Base-by-base conservation (phyloP, 2,797 vertebrate genomes). In the Anguilla pacifica region DNA sequence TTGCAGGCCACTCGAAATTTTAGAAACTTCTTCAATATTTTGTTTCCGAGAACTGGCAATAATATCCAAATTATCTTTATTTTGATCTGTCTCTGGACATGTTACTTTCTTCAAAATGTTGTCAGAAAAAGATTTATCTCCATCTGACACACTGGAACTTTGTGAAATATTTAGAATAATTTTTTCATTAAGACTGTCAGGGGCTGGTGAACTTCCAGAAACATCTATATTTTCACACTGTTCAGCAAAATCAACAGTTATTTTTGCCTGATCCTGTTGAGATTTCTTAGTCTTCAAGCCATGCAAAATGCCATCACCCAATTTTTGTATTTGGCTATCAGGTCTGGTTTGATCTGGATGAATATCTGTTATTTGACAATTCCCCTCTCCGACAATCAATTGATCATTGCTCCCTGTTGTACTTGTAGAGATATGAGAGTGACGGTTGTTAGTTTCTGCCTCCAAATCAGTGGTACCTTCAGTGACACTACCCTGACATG, bases 311-410 rank as follows among this genome's bases (percentile, higher is more conserved):
- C 19, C 70, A 43, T 89, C 84, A 64, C 85, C 70, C 59, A 88
- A 91, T 79, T n/a, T 85, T 57, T 61, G 86, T 64, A 57, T 82
- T 74, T 92, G 88, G 89, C 87, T 83, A 74, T 70, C 87, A 87
- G 85, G 87, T 83, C 92, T 89, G 35, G 77, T 81, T 7, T 79
- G 49, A 79, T 90, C 90, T 31, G 59, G 57, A 55, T 90, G 84
- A 46, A 90, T 91, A 90, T 92, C 92, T 25, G 87, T 86, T 79
- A 91, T 86, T 55, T 92, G 91, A 35, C 91, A 90, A 67, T 93
- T 95, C 5, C 91, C 89, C 28, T 90, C 74, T 55, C 92, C 89
- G 83, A 31, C 79, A 87, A 84, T 53, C 46, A 89, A 89, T 86
- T 86, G 86, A 84, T 61, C 79, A 28, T 81, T 87, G 61, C 39